These are phyloP conservation scores for Ypsolopha sequella DNA, from an alignment of 2,888 invertebrate genomes.

Conservation along the genomic window DNA sequence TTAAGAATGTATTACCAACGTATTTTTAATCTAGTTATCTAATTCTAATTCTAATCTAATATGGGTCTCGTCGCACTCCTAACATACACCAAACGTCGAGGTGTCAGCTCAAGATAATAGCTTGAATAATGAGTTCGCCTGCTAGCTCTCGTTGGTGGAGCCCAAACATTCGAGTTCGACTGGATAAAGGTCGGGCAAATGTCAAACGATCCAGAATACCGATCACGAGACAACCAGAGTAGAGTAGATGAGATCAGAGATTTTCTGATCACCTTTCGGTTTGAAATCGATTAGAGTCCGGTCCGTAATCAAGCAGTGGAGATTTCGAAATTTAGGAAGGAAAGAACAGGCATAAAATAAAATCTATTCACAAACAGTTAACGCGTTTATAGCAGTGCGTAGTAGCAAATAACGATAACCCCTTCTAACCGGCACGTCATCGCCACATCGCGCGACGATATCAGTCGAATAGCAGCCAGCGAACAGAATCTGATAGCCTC, in stretches of 20 bases:
- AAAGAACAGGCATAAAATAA: too few relatives aligned
- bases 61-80: background rate
- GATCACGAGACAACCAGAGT: background rate
- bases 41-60: too few relatives aligned
- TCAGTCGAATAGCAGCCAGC: too few relatives aligned
- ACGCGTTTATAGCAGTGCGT: too few relatives aligned
- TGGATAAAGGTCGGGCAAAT: constrained; percentile 56
- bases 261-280: background rate
- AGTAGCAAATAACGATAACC: too few relatives aligned
- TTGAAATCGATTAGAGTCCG: background rate
- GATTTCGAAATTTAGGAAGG: too few relatives aligned
- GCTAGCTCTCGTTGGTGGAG: constrained; percentile 31
- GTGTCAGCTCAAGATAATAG: constrained; percentile 21
- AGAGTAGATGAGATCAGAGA: background rate
- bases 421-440: too few relatives aligned
- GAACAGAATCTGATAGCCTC: too few relatives aligned
- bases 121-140: constrained; percentile 27
- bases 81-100: constrained; percentile 9
- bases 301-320: background rate
- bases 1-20: too few relatives aligned
- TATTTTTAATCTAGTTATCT: too few relatives aligned
- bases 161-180: constrained; percentile 32
- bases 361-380: too few relatives aligned
- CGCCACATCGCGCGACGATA: too few relatives aligned
- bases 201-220: constrained; percentile 30